Evolutionary conservation across 30 jellyfish, hydroid and myxozoan species (phyloP).

Genomic region (Chironex yamaguchii): DNA sequence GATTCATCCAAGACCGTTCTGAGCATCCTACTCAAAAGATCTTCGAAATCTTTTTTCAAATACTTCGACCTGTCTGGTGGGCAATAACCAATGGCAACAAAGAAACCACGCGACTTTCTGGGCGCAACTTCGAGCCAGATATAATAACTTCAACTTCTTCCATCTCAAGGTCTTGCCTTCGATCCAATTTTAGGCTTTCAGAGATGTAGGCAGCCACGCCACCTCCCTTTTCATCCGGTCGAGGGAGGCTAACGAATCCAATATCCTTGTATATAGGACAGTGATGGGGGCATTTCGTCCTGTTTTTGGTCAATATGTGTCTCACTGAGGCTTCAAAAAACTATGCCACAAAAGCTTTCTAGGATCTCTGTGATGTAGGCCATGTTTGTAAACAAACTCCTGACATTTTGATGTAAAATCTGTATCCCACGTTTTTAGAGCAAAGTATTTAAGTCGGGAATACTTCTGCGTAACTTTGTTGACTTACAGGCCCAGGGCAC

Average conservation of each 20-base stretch:
- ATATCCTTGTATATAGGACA: constrained; percentile 55
- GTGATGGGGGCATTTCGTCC: constrained; percentile 33
- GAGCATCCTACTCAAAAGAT: too few relatives aligned
- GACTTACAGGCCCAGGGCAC: too few relatives aligned
- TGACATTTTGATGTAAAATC: too few relatives aligned
- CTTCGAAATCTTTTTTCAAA: constrained; percentile 18
- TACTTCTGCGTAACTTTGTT: too few relatives aligned
- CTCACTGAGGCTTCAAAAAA: too few relatives aligned
- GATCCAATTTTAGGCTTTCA: not conserved
- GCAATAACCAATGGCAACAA: constrained; percentile 16
- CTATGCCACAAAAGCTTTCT: too few relatives aligned
- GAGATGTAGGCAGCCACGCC: not conserved
- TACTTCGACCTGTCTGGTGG: constrained; percentile 30
- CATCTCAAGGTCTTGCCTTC: constrained; percentile 41
- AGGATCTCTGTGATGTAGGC: too few relatives aligned
- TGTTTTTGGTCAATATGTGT: too few relatives aligned
- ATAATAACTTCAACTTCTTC: constrained; percentile 12
- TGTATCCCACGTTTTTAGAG: too few relatives aligned
- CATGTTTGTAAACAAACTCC: too few relatives aligned
- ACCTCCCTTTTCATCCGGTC: constrained; percentile 45
- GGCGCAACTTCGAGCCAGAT: constrained; percentile 22
- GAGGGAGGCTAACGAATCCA: constrained; percentile 36
- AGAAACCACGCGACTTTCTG: constrained; percentile 7
- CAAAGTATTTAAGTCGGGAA: too few relatives aligned
- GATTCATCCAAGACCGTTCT: too few relatives aligned